Conservation (phyloP, 2,797 vertebrate species). For the Tinamus major region DNA sequence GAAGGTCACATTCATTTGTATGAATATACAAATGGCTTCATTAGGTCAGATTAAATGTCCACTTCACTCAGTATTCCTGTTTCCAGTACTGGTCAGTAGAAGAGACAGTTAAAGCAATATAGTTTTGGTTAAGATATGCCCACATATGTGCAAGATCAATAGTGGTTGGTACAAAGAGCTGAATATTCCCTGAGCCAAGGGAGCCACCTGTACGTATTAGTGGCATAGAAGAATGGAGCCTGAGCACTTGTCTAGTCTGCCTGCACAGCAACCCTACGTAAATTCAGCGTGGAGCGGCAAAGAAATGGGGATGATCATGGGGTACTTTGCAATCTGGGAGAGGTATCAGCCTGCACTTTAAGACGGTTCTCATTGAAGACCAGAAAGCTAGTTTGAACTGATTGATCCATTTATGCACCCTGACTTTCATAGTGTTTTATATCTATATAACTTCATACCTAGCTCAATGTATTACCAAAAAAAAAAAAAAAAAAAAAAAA, state of each 20-base stretch:
- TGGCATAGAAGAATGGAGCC: not conserved
- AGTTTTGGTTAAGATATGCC: not conserved
- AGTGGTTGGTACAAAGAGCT: not conserved
- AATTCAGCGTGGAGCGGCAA: rapidly evolving
- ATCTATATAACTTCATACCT: not conserved
- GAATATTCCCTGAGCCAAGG: not conserved
- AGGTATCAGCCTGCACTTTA: not conserved
- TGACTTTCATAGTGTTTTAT: not conserved
- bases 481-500: not conserved
- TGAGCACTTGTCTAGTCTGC: not conserved
- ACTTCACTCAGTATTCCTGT: not conserved
- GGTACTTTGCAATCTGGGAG: not conserved
- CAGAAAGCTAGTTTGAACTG: not conserved
- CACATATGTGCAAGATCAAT: rapidly evolving
- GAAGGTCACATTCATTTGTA: not conserved
- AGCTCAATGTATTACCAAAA: not conserved
- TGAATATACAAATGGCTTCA: not conserved
- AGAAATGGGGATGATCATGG: not conserved
- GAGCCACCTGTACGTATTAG: not conserved
- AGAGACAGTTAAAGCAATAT: not conserved
- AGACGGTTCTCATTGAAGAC: not conserved
- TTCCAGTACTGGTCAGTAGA: rapidly evolving
- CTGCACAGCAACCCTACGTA: not conserved
- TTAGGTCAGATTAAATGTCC: not conserved
- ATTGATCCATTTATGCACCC: not conserved